These are phyloP conservation scores for Cylas formicarius DNA, from an alignment of 1,140 invertebrate genomes.

Conservation along the genomic window DNA sequence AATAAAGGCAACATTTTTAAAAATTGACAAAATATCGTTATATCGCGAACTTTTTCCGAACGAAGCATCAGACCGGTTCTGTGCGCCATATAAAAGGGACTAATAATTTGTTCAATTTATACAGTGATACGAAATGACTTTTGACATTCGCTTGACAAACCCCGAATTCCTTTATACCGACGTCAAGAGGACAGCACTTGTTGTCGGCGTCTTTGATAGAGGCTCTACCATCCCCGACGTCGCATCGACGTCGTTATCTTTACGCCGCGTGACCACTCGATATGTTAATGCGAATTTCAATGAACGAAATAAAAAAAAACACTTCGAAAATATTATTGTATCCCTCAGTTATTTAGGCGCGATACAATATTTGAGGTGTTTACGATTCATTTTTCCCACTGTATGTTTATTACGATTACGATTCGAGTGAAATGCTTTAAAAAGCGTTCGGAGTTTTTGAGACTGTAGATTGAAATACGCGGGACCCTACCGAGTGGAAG, in stretches of 20 bases:
- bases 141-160: conserved; percentile 26
- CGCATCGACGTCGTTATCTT: conserved; percentile 26
- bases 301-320: conserved; percentile 7
- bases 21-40: no score
- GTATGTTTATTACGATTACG: no score
- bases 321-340: not conserved
- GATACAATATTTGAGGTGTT: no score
- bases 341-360: conserved; percentile 4
- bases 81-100: conserved; percentile 15
- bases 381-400: no score
- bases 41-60: no score
- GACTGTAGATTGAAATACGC: no score
- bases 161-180: conserved; percentile 25
- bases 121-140: conserved; percentile 25
- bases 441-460: no score
- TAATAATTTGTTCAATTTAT: conserved; percentile 29
- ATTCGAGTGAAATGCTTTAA: no score
- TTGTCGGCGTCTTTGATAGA: conserved; percentile 24
- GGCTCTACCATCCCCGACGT: conserved; percentile 16
- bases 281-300: conserved; percentile 23
- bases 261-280: conserved; percentile 22
- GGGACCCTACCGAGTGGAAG: no score
- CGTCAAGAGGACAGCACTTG: conserved; percentile 24
- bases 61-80: no score
- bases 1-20: no score